These are phyloP conservation scores for Drosophila borealis DNA, from an alignment of 2,888 invertebrate genomes.

Conservation along the genomic window DNA sequence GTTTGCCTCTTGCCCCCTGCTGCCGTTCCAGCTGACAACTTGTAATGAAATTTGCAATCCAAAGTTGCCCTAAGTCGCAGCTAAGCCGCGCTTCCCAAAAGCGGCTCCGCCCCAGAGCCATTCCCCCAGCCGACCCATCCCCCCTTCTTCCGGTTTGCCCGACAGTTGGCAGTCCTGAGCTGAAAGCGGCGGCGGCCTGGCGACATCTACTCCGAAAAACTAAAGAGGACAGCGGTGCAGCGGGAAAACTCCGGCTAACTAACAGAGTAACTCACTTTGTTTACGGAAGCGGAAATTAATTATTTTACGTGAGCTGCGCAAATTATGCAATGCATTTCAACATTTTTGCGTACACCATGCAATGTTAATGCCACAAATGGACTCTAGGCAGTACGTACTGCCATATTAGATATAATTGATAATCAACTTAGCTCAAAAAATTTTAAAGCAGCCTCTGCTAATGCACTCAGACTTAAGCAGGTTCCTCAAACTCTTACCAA, in stretches of 20 bases:
- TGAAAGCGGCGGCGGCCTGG: conserved; percentile 5
- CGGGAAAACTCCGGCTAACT: conserved; percentile 39
- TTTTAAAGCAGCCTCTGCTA: too few species aligned
- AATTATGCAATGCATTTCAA: conserved; percentile 55
- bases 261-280: conserved; percentile 57
- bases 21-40: conserved; percentile 37
- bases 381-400: not conserved
- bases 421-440: too few species aligned
- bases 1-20: conserved; percentile 5
- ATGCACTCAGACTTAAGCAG: too few species aligned
- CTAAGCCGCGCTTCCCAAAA: conserved; percentile 53
- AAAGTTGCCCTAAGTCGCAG: conserved; percentile 61
- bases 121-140: not conserved
- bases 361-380: not conserved
- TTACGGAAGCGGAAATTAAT: conserved; percentile 66
- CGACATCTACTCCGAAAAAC: conserved; percentile 2
- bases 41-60: conserved; percentile 65
- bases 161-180: conserved; percentile 40
- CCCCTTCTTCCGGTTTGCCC: not conserved
- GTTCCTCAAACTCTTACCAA: too few species aligned
- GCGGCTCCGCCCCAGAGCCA: conserved; percentile 12
- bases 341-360: conserved; percentile 11
- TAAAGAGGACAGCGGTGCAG: not conserved
- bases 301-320: conserved; percentile 57
- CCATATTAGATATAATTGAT: too few species aligned